Conservation (phyloP, 2,888 invertebrate species). For the Ellobium chinense region DNA sequence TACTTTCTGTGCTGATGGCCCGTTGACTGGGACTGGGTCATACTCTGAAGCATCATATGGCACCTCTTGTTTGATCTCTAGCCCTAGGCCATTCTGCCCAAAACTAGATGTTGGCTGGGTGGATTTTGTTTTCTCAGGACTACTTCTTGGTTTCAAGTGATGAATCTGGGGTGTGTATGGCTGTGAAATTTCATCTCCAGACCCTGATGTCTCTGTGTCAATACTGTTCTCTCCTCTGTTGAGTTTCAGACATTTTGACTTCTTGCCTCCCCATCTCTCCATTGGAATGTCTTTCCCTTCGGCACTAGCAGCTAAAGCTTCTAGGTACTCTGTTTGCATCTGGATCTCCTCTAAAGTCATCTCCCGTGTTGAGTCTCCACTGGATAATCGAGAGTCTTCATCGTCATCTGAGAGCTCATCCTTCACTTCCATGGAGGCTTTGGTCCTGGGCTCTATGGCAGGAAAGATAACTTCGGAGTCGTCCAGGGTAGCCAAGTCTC, state of each 20-base stretch:
- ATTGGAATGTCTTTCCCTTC: constrained; percentile 45
- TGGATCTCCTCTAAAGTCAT: constrained; percentile 45
- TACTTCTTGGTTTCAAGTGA: constrained; percentile 13
- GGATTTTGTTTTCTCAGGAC: not conserved
- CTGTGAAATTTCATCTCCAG: constrained; percentile 30
- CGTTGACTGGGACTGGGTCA: constrained; percentile 27
- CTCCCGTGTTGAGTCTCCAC: constrained; percentile 22
- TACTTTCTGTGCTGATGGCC: constrained; percentile 38
- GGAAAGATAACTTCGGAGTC: constrained; percentile 78
- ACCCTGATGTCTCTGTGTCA: constrained; percentile 33
- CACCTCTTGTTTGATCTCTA: constrained; percentile 28
- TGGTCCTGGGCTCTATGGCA: constrained; percentile 58
- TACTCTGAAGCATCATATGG: constrained; percentile 26
- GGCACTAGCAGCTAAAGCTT: constrained; percentile 43
- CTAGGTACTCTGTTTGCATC: constrained; percentile 44
- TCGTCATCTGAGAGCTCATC: constrained; percentile 20
- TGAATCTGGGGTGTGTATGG: constrained; percentile 22
- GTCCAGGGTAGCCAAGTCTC: constrained; percentile 80
- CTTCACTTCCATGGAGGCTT: constrained; percentile 40
- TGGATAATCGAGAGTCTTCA: constrained; percentile 19
- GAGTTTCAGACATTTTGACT: not conserved
- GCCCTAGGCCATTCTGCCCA: not conserved
- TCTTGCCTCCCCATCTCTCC: constrained; percentile 22
- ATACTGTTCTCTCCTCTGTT: constrained; percentile 26
- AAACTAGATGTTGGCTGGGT: not conserved